These are phyloP conservation scores for Hyles vespertilio DNA, from an alignment of 1,140 invertebrate genomes.

Conservation along the genomic window DNA sequence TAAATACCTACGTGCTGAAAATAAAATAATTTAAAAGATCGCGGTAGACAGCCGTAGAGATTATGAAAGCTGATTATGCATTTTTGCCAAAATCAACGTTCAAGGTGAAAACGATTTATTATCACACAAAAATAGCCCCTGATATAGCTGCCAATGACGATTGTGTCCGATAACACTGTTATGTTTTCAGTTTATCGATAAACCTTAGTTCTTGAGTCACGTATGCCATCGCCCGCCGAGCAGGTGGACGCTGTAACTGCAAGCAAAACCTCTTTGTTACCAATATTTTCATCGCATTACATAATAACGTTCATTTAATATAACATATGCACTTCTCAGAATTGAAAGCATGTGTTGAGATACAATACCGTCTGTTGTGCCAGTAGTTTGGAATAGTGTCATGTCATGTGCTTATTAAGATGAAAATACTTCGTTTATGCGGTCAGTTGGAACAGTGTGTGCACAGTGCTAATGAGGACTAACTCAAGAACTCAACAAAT, in stretches of 20 bases:
- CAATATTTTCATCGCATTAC: conserved; percentile 16
- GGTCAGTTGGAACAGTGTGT: conserved; percentile 30
- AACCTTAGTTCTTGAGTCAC: conserved; percentile 58
- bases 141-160: conserved; percentile 48
- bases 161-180: conserved; percentile 57
- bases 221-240: conserved; percentile 48
- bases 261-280: conserved; percentile 5
- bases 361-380: conserved; percentile 6
- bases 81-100: conserved; percentile 38
- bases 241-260: neutral
- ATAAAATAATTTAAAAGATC: no score
- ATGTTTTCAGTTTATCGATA: conserved; percentile 61
- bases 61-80: conserved; percentile 26
- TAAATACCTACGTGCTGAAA: no score
- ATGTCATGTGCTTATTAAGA: conserved; percentile 25
- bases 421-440: conserved; percentile 18
- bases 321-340: conserved; percentile 19
- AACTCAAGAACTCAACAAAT: conserved; percentile 26
- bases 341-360: conserved; percentile 7
- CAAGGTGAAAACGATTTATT: conserved; percentile 56
- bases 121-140: conserved; percentile 45
- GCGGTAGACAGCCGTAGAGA: no score
- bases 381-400: conserved; percentile 6
- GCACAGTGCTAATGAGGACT: conserved; percentile 25
- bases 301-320: conserved; percentile 15